Evolutionary conservation across 1,140 invertebrate species (phyloP), one percentile per base, ranked within the genome.

Genomic region (Drosophila erecta): DNA sequence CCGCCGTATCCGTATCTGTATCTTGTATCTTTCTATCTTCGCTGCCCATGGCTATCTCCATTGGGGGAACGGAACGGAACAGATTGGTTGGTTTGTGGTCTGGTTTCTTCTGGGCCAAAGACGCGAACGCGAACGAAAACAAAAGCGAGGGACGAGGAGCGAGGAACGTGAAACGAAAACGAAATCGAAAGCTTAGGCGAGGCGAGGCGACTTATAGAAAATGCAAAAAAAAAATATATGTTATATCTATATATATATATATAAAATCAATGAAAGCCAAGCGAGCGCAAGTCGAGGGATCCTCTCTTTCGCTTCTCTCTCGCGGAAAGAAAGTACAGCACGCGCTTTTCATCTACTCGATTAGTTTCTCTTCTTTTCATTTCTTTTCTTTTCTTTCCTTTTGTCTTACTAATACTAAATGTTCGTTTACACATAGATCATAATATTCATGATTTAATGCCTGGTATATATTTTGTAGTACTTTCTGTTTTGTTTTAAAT

Each of bases 201-300:
- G 66, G 66, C 66, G 43, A 70, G 47, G 65, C 64, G 30, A 65
- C 66, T 70, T 69, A 35, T 69, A 70, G 64, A 59, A 60, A 72
- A 59, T 51, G 33, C 17, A 49, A 56, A 60, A 47, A 47, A 49
- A 59, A 43, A 70, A 54, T 56, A 54, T 56, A 47, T 51, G 33
- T 69, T 55, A 22, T 56, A 35, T 54, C 22, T 69, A 7, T 47
- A 10, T 49, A 3, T 33, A 22, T 40, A 33, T 69, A 50, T 71
- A 72, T 59, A 53, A 72, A 72, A 59, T 72, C 69, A 72, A 71
- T 72, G 69, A 72, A 72, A 72, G 66, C 67, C 60, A 55, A 62
- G 54, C 72, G 15, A 75, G 71, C 72, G 72, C 75, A 75, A 75
- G 71, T 75, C 56, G 47, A 37, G 41, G 41, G 37, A 74, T 60